These are phyloP conservation scores for Heliangelus exortis DNA, from an alignment of 2,797 vertebrate species.

Conservation along the genomic window DNA sequence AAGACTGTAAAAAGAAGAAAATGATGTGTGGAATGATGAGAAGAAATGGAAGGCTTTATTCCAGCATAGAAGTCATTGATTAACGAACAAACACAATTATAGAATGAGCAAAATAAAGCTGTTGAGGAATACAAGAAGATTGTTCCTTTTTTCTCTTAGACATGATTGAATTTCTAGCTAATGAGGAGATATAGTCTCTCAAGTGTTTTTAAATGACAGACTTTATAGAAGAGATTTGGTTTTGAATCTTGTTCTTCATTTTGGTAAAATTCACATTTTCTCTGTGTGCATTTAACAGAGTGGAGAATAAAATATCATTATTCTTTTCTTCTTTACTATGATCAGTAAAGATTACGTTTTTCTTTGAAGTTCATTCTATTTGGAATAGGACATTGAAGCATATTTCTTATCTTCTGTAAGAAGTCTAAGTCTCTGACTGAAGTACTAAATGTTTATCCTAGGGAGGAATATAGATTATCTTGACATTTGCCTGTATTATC, in stretches of 20 bases:
- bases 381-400: not conserved
- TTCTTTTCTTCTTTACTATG: not conserved
- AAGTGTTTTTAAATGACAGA: not conserved
- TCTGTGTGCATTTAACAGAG: not conserved
- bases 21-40: not conserved
- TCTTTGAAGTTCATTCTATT: not conserved
- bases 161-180: not conserved
- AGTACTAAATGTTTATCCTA: not conserved
- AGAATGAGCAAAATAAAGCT: not conserved
- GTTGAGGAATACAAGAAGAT: not conserved
- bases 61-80: not conserved
- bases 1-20: not conserved
- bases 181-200: accelerated
- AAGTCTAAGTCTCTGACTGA: not conserved
- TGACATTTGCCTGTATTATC: slow-evolving; percentile 35
- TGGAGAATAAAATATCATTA: not conserved
- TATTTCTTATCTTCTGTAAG: not conserved
- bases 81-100: not conserved
- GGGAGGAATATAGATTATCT: not conserved
- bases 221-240: not conserved
- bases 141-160: not conserved
- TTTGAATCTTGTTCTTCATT: not conserved
- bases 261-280: not conserved
- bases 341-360: not conserved
- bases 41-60: not conserved